Base-by-base conservation (phyloP, 2,113 vertebrate species). In the Formicarius rufipectus region DNA sequence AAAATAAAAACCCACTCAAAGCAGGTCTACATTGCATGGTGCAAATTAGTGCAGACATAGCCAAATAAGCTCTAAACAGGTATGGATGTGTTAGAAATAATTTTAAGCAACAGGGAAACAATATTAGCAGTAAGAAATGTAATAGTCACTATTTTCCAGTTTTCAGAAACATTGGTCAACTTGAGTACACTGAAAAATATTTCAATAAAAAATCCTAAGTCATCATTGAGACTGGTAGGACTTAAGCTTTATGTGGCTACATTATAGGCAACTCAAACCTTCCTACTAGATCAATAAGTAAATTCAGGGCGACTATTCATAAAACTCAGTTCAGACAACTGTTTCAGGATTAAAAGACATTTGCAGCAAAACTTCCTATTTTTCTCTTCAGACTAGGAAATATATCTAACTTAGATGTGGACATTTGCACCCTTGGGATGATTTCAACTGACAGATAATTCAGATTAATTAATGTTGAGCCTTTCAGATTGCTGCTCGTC, bases 151-250 rank as follows among this genome's bases (percentile, higher is more conserved):
- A 24, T 12, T 89, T 50, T 20, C 62, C 3, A 25, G 3, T 47
- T 81, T 92, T 77, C n/a, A 44, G 31, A 68, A 84, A 44, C 8
- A 7, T 45, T 60, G 52, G 8, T 42, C 6, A 14, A 24, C 44
- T 72, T 53, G 19, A 58, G 4, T 37, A 37, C 22, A 23, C 9
- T n/a, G 31, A 69, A 87, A 81, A 82, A 37, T 37, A 39, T 22
- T 71, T 66, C 1, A 39, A 12, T 40, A 72, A 22, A n/a, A 52
- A 52, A 52, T 52, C 12, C 50, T 12, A 52, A 52, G 50, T 25
- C 14, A 27, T 28, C 25, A 52, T 28, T 1, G 0, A 71, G 9
- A 44, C 6, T n/a, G 5, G 8, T 16, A n/a, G 7, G 12, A 58
- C 56, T 93, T 60, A 91, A 86, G 3, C 0, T 78, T 86, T 44